Percentiles rank a stretch among this genome's conserved stretches.
Conservation (phyloP, 2,113 vertebrate species). For the Anseranas semipalmata region DNA sequence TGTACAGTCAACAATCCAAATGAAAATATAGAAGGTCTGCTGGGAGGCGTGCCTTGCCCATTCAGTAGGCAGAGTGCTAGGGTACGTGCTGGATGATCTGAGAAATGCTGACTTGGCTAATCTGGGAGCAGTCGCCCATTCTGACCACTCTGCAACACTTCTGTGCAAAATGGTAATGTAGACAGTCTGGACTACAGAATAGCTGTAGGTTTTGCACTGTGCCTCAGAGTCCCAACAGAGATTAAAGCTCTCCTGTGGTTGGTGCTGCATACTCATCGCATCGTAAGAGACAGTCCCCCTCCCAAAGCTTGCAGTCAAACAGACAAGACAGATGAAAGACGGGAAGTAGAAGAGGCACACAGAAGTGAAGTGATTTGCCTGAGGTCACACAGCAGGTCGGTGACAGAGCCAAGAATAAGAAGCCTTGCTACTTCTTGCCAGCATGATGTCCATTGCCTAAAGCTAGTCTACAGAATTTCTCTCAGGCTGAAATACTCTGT, state of each 20-base stretch:
- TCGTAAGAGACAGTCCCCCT: not conserved
- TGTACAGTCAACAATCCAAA: not conserved
- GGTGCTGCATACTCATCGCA: conserved; percentile 29
- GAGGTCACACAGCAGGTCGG: conserved; percentile 56
- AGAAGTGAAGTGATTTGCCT: conserved; percentile 56
- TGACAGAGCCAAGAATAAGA: conserved; percentile 52
- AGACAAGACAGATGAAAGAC: conserved; percentile 36
- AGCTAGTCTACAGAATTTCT: conserved; percentile 37
- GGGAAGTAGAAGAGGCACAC: conserved; percentile 9
- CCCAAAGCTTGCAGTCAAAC: conserved; percentile 43
- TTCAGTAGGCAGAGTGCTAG: not conserved
- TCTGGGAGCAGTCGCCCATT: not conserved
- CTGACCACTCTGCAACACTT: conserved; percentile 23
- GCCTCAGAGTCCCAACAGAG: conserved; percentile 52
- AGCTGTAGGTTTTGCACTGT: conserved; percentile 37
- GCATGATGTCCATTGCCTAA: conserved; percentile 53
- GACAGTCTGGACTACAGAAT: conserved; percentile 24
- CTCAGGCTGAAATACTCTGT: conserved; percentile 25
- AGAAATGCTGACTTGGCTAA: not conserved
- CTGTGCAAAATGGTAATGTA: not conserved
- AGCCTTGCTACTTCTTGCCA: conserved; percentile 59
- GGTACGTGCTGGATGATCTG: not conserved
- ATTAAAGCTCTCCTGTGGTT: conserved; percentile 56
- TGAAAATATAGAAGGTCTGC: not conserved
- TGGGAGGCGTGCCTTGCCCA: not conserved